Evolutionary conservation across 2,888 invertebrate species (phyloP), one percentile per base, ranked within the genome.

Genomic region (Artemia sinica): DNA sequence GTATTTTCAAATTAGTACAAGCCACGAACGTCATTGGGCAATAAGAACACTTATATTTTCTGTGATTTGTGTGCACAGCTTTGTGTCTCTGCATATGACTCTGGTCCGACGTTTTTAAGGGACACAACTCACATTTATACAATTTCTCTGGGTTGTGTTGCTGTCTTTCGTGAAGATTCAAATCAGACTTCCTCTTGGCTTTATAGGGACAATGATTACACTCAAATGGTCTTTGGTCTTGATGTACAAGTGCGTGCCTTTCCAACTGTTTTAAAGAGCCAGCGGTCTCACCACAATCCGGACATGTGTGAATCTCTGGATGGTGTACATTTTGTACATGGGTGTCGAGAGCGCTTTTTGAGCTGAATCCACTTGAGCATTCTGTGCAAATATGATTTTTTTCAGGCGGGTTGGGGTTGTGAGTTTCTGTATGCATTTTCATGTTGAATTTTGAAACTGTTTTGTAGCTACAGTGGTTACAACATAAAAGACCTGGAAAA

Each of bases 361-460:
- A 58, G 8, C 14, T 18, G 11, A 58, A 58, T 18, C 14, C n/a
- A 18, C 10, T 58, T 58, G 8, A 18, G 63, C 63, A 58, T 58
- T 58, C 63, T 58, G 63, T 58, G 11, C 63, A 58, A 9, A 18
- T 28, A 2, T 18, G 10, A 58, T n/a, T 58, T 58, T 58, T 58
- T 28, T 58, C 63, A 1, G n/a, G 63, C 8, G 63, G 63, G 11
- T n/a, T 58, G 12, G n/a, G n/a, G 63, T 58, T 58, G 63, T 58
- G 63, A 58, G 63, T 58, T 28, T 58, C 63, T 28, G n/a, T n/a
- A 58, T 58, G 63, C 63, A 58, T 58, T 28, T 58, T 58, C 63
- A 58, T 58, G 63, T 58, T 58, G 63, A 58, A 58, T 28, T 58
- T 58, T n/a, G 63, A 58, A n/a, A 58, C 28, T 10, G 63, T 58